Evolutionary conservation across 1,140 invertebrate species (phyloP).

Genomic region (Hypsibius dujardini): DNA sequence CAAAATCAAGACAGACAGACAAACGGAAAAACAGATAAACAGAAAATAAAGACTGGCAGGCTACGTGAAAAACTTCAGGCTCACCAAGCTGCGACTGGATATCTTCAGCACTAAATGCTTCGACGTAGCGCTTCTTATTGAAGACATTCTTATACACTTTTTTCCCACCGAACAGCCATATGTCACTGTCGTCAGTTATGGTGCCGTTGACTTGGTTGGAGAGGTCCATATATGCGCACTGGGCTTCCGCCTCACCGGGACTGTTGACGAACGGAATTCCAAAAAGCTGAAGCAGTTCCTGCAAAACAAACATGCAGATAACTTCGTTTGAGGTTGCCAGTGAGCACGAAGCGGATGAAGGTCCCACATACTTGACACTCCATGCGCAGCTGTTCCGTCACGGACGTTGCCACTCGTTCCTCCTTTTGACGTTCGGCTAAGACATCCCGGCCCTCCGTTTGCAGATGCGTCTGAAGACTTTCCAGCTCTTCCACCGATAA

Average conservation of each 20-base stretch:
- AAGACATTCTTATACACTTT: conserved; percentile 96
- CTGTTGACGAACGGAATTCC: conserved; percentile 84
- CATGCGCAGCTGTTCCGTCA: conserved; percentile 68
- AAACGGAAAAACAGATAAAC: no score
- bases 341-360: no score
- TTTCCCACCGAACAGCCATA: conserved; percentile 87
- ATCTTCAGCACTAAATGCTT: conserved; percentile 55
- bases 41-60: no score
- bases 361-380: conserved; percentile 54
- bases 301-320: conserved; percentile 15
- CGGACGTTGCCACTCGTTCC: conserved; percentile 57
- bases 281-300: conserved; percentile 72
- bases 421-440: conserved; percentile 41
- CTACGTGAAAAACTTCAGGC: no score
- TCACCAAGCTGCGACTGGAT: conserved; percentile 62
- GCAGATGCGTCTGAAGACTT: conserved; percentile 39
- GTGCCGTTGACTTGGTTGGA: conserved; percentile 57
- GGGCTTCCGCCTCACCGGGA: conserved; percentile 93
- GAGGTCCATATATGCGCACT: conserved; percentile 80
- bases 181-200: conserved; percentile 92
- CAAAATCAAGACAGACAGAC: no score
- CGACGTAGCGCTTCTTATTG: conserved; percentile 65
- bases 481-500: conserved; percentile 24
- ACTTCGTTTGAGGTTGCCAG: no score
- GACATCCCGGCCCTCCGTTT: conserved; percentile 39